These are phyloP conservation scores for Acrocyrtus sp. DNA, from an alignment of 2,888 invertebrate genomes.

Conservation along the genomic window DNA sequence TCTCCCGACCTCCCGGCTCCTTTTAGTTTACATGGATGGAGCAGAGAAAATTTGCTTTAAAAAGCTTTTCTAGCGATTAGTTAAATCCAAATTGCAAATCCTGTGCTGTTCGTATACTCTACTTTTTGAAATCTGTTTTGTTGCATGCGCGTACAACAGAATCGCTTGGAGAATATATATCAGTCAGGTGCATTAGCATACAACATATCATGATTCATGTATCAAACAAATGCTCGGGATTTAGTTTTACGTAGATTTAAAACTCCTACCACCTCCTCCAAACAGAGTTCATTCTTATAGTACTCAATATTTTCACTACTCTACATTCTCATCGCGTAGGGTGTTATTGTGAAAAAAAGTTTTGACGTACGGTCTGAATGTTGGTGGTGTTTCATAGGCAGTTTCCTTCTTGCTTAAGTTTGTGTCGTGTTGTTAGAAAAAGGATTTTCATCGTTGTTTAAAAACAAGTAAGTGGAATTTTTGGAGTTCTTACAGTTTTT, in stretches of 20 bases:
- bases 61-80: no score
- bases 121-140: neutral
- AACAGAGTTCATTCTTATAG: constrained; percentile 18
- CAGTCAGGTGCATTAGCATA: constrained; percentile 15
- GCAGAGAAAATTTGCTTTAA: no score
- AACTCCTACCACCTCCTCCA: no score
- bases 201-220: neutral
- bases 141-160: neutral
- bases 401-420: constrained; percentile 14
- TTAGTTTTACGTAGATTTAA: neutral
- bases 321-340: constrained; percentile 38
- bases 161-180: constrained; percentile 7
- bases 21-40: no score
- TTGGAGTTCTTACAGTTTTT: constrained; percentile 33
- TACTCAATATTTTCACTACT: constrained; percentile 14
- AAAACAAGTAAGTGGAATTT: constrained; percentile 42
- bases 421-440: constrained; percentile 22
- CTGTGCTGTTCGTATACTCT: no score
- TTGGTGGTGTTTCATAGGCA: neutral
- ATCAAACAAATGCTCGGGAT: neutral
- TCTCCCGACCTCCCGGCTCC: no score
- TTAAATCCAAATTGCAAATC: no score
- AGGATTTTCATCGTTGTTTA: constrained; percentile 14
- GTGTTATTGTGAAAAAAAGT: constrained; percentile 43
- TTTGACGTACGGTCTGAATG: constrained; percentile 31